Conservation (phyloP, 2,797 vertebrate species). For the Paramormyrops hopkinsi region DNA sequence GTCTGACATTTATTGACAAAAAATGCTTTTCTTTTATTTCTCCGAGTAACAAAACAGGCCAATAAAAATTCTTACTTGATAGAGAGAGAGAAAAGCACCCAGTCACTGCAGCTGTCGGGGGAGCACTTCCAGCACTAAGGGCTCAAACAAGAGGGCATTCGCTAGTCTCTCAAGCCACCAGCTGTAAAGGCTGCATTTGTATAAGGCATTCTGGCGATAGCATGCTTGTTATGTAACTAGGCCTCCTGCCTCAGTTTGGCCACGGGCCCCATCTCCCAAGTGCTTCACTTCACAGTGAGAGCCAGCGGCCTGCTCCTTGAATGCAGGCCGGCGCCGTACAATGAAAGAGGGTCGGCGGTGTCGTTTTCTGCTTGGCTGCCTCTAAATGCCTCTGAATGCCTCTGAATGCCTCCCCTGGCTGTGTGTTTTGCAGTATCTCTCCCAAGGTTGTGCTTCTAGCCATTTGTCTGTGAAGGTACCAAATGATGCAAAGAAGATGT, state of each 20-base stretch:
- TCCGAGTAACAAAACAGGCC: neutral
- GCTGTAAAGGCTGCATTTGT: conserved; percentile 32
- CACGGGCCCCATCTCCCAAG: conserved; percentile 1
- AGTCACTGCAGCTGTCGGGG: neutral
- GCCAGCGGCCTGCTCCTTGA: conserved; percentile 25
- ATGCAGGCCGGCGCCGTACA: conserved; percentile 24
- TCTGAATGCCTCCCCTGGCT: neutral
- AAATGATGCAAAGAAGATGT: neutral
- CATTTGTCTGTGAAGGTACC: neutral
- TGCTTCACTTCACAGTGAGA: conserved; percentile 7
- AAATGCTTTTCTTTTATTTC: neutral
- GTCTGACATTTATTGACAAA: neutral
- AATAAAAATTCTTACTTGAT: neutral
- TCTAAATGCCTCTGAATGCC: neutral
- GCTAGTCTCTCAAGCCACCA: neutral
- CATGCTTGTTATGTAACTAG: conserved; percentile 48
- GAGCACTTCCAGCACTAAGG: neutral
- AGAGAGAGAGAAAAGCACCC: neutral
- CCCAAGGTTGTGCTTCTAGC: neutral
- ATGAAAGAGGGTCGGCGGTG: neutral
- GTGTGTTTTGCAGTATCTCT: neutral
- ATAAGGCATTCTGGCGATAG: conserved; percentile 20
- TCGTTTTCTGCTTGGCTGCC: conserved; percentile 4
- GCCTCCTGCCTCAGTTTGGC: conserved; percentile 31
- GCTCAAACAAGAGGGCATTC: neutral